Evolutionary conservation across 2,113 vertebrate species (phyloP), one percentile per base, ranked within the genome.

Genomic region (Ramphastos sulfuratus): DNA sequence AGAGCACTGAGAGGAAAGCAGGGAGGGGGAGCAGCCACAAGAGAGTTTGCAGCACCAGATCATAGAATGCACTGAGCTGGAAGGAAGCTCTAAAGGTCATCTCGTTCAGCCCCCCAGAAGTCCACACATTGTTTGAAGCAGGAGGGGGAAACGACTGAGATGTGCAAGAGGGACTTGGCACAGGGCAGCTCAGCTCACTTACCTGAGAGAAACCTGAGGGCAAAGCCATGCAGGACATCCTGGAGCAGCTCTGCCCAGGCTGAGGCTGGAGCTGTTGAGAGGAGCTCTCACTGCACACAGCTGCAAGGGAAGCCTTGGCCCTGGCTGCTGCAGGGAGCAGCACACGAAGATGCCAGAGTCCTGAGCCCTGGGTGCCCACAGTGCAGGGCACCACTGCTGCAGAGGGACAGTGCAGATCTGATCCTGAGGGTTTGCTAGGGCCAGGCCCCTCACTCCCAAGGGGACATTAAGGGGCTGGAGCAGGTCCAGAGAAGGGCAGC

Each of bases 321-420:
- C 46, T 88, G 59, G 3, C 8, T 7, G 2, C 20, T 59, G 46
- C 70, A 56, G 46, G 64, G 23, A 28, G 27, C 44, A 37, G 33
- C 19, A 15, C 5, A 2, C 5, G 37, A 35, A 60, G 33, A 19
- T 3, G 21, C 10, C 9, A 7, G 9, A 44, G 69, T 1, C 8
- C 31, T 1, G 3, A 71, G 10, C 33, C 24, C 16, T 8, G 12
- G 77, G 21, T 12, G 9, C 50, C 61, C 35, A n/a, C 50, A 76
- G n/a, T 0, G 1, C n/a, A 9, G 2, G 1, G 19, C 11, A 2
- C 55, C n/a, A 4, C 8, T 15, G 23, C 71, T 23, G 37, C 56
- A 39, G n/a, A 37, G n/a, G n/a, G 37, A 37, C 37, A 37, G 7
- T 37, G 37, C 37, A 37, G 72, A 70, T 13, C 23, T 33, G 37